A percentile compares a stretch with the other conserved stretches of the same genome.
phyloP scores from a whole-genome alignment of 2,888 invertebrate genomes.

The Frankliniella fusca region DNA sequence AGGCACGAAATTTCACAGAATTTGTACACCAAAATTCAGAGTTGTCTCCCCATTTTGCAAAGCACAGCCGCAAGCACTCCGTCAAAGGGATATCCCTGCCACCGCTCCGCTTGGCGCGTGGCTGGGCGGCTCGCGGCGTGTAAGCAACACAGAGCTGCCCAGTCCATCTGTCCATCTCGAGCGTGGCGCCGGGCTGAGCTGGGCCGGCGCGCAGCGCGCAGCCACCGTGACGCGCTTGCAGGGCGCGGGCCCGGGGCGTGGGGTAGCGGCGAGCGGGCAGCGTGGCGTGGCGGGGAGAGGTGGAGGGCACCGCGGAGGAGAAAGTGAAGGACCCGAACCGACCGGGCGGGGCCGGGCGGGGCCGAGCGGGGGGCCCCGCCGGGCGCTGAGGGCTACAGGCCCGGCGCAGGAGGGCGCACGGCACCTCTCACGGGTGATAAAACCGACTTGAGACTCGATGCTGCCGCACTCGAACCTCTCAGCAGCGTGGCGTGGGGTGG shows the following conservation, averaged over 20 bases:
- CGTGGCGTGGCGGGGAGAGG: background rate
- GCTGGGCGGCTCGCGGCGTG: background rate
- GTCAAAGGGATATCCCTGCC: background rate
- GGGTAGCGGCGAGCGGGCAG: background rate
- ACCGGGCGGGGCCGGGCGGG: background rate
- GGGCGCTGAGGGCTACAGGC: too few relatives aligned
- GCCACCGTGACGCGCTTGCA: background rate
- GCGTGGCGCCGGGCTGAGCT: too few relatives aligned
- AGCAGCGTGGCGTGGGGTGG: background rate
- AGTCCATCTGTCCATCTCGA: background rate
- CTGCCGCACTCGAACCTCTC: too few relatives aligned
- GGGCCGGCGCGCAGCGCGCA: background rate
- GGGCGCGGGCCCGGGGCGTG: background rate
- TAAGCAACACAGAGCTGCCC: background rate
- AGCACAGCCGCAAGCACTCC: background rate
- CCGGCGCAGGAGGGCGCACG: too few relatives aligned
- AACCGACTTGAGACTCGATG: too few relatives aligned
- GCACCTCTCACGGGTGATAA: too few relatives aligned
- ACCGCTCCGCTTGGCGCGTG: background rate
- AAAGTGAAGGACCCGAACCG: slow-evolving; percentile 20
- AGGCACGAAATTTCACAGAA: too few relatives aligned
- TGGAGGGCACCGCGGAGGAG: background rate
- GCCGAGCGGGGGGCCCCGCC: background rate
- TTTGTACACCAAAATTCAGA: too few relatives aligned
- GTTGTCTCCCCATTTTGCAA: too few relatives aligned